phyloP scores from a whole-genome alignment of 2,797 vertebrate species.

The Crenuchus spilurus region DNA sequence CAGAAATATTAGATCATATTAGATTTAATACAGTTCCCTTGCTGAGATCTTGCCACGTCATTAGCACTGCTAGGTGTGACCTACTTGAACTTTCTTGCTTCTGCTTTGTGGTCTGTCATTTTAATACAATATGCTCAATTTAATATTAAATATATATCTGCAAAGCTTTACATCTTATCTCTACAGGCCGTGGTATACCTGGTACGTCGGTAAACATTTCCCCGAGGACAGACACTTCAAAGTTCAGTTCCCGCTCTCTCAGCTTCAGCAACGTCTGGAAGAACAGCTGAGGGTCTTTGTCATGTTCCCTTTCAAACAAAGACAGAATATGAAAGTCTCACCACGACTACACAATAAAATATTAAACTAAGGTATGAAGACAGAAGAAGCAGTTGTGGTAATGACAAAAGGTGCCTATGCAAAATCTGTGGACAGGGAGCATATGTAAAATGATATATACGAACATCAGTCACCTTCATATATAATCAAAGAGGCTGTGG shows the following conservation, averaged over 20 bases:
- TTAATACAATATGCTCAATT: slow-evolving; percentile 15
- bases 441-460: too few species aligned
- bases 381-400: background rate
- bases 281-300: slow-evolving; percentile 93
- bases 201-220: slow-evolving; percentile 92
- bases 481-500: too few species aligned
- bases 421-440: background rate
- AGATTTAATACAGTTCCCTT: too few species aligned
- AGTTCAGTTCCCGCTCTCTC: slow-evolving; percentile 81
- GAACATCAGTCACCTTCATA: too few species aligned
- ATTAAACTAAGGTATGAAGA: slow-evolving; percentile 12
- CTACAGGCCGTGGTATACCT: slow-evolving; percentile 76
- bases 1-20: too few species aligned
- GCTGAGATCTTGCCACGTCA: too few species aligned
- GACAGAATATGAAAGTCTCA: slow-evolving; percentile 26
- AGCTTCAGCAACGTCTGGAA: slow-evolving; percentile 88
- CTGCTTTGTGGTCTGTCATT: background rate
- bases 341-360: background rate
- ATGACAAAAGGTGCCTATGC: background rate
- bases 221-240: slow-evolving; percentile 90
- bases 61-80: background rate
- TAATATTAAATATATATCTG: slow-evolving; percentile 17
- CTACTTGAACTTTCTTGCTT: slow-evolving; percentile 1
- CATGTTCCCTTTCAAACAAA: slow-evolving; percentile 88
- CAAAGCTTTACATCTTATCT: slow-evolving; percentile 14